These are phyloP conservation scores for Campylomormyrus tamandua DNA, from an alignment of 2,113 vertebrate species.

Conservation along the genomic window DNA sequence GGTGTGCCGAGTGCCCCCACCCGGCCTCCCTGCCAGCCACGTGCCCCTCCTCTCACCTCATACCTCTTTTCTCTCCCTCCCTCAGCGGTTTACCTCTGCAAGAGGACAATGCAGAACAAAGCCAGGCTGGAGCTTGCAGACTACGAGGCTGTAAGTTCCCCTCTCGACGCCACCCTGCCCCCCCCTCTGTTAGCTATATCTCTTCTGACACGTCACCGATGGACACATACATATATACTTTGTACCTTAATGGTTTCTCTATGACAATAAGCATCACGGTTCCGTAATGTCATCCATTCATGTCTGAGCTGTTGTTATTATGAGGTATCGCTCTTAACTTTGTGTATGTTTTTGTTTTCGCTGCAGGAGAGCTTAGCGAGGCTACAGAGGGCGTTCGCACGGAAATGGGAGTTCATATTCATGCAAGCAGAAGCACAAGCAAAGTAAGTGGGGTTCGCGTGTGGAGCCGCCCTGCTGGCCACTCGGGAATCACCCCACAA, in stretches of 20 bases:
- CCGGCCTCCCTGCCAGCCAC: background rate
- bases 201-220: background rate
- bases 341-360: constrained; percentile 18
- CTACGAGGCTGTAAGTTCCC: constrained; percentile 74
- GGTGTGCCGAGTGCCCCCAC: background rate
- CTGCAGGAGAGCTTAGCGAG: constrained; percentile 77
- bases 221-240: background rate
- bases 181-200: background rate
- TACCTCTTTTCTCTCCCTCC: constrained; percentile 30
- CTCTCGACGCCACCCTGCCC: constrained; percentile 18
- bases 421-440: constrained; percentile 88
- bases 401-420: constrained; percentile 86
- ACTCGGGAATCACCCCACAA: background rate
- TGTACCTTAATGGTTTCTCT: background rate
- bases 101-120: constrained; percentile 84
- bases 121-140: constrained; percentile 78
- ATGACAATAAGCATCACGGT: background rate
- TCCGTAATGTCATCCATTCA: background rate
- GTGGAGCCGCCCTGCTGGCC: background rate
- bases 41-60: background rate
- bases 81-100: constrained; percentile 81
- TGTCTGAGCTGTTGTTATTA: background rate
- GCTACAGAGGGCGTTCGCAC: constrained; percentile 76
- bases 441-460: constrained; percentile 65
- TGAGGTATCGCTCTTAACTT: background rate